phyloP scores from a whole-genome alignment of 2,888 invertebrate genomes.

The Lithophane semibrunnea region DNA sequence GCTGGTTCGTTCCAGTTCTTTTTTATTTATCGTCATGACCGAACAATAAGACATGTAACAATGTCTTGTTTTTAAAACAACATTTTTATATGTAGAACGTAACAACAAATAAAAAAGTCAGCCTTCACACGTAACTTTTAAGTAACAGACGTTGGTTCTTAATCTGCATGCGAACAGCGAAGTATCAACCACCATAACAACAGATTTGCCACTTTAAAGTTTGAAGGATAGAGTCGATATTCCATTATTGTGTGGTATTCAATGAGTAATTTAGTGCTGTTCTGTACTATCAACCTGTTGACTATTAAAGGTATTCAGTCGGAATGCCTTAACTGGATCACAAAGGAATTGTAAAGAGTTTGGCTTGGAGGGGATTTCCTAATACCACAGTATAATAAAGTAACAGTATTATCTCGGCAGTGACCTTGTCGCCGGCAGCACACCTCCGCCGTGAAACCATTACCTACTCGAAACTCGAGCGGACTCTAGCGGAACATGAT shows the following conservation, averaged over 20 bases:
- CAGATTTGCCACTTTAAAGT: constrained; percentile 26
- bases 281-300: constrained; percentile 59
- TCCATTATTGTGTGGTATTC: constrained; percentile 27
- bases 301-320: constrained; percentile 65
- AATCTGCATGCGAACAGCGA: constrained; percentile 55
- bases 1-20: not conserved
- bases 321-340: constrained; percentile 67
- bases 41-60: constrained; percentile 30
- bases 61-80: not conserved
- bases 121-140: constrained; percentile 58
- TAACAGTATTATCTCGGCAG: too few relatives aligned
- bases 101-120: constrained; percentile 44
- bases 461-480: too few relatives aligned
- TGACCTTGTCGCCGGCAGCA: too few relatives aligned
- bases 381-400: not conserved
- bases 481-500: too few relatives aligned
- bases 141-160: constrained; percentile 41
- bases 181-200: constrained; percentile 21
- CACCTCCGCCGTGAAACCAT: too few relatives aligned
- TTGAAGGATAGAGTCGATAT: constrained; percentile 14
- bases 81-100: constrained; percentile 24
- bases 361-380: constrained; percentile 39
- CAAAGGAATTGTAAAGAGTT: constrained; percentile 61
- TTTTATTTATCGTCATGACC: not conserved
- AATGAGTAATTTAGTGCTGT: constrained; percentile 68